phyloP scores from a whole-genome alignment of 1,140 invertebrate genomes.

The Drosophila nigromelanica region DNA sequence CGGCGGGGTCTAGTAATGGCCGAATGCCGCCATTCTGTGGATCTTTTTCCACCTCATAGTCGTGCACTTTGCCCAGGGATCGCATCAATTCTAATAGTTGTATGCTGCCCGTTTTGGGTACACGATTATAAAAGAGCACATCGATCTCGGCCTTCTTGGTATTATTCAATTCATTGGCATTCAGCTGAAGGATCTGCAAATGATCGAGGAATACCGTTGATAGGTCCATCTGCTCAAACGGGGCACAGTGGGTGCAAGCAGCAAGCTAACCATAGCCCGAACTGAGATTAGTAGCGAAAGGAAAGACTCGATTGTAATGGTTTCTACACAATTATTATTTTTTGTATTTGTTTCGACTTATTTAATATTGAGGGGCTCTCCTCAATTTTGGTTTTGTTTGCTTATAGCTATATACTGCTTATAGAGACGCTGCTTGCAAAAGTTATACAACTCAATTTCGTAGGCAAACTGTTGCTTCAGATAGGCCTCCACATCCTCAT shows the following conservation, averaged over 20 bases:
- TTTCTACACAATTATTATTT: neutral
- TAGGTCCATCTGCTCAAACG: neutral
- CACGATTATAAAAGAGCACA: slow-evolving; percentile 94
- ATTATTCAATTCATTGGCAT: slow-evolving; percentile 87
- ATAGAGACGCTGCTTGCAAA: slow-evolving; percentile 93
- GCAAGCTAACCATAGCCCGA: slow-evolving; percentile 40
- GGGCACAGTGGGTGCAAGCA: slow-evolving; percentile 12
- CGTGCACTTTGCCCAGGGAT: slow-evolving; percentile 89
- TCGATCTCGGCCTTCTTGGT: slow-evolving; percentile 89
- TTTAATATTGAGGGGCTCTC: neutral
- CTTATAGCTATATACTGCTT: slow-evolving; percentile 90
- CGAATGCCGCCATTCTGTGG: slow-evolving; percentile 69
- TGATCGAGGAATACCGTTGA: slow-evolving; percentile 23
- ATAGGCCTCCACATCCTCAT: slow-evolving; percentile 66
- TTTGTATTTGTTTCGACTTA: slow-evolving; percentile 3
- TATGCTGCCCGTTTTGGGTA: slow-evolving; percentile 93
- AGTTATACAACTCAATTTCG: slow-evolving; percentile 96
- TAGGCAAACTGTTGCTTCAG: slow-evolving; percentile 62
- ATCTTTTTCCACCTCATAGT: slow-evolving; percentile 84
- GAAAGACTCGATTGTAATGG: slow-evolving; percentile 27
- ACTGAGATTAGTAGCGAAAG: slow-evolving; percentile 61
- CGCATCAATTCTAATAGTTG: slow-evolving; percentile 94
- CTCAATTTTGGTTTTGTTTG: slow-evolving; percentile 16
- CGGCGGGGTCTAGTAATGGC: slow-evolving; percentile 46
- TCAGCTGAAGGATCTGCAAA: slow-evolving; percentile 72